phyloP scores from a whole-genome alignment of 2,888 invertebrate genomes.

The Drosophila quinaria region DNA sequence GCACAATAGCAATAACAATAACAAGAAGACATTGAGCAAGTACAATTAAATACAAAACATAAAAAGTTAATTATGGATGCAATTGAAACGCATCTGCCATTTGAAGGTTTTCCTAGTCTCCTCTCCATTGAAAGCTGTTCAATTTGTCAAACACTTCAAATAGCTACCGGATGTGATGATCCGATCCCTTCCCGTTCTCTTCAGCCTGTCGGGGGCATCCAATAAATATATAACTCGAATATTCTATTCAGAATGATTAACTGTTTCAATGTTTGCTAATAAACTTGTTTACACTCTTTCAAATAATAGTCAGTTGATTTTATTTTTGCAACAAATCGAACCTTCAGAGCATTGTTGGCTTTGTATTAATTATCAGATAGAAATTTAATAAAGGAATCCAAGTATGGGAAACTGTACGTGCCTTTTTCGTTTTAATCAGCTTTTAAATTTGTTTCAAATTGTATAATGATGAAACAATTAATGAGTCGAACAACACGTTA shows the following conservation, averaged over 20 bases:
- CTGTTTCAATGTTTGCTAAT: slow-evolving; percentile 43
- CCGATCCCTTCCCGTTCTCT: not conserved
- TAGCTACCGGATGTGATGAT: slow-evolving; percentile 13
- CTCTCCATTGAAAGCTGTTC: slow-evolving; percentile 59
- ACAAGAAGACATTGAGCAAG: slow-evolving; percentile 49
- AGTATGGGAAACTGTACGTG: not conserved
- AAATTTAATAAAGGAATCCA: slow-evolving; percentile 6
- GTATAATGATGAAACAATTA: slow-evolving; percentile 1
- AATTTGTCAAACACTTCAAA: slow-evolving; percentile 59
- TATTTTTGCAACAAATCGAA: slow-evolving; percentile 37
- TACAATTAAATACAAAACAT: slow-evolving; percentile 42
- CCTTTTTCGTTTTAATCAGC: not conserved
- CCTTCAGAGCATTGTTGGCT: slow-evolving; percentile 37
- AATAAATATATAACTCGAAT: slow-evolving; percentile 3
- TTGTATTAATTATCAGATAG: slow-evolving; percentile 24
- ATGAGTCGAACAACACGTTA: not conserved
- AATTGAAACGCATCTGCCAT: slow-evolving; percentile 70
- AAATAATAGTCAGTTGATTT: slow-evolving; percentile 2
- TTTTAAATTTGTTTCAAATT: not conserved
- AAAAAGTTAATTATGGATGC: slow-evolving; percentile 70
- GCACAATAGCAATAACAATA: slow-evolving; percentile 21
- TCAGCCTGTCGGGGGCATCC: not conserved
- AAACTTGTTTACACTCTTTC: slow-evolving; percentile 22
- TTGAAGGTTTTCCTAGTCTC: slow-evolving; percentile 54
- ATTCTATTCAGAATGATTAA: slow-evolving; percentile 41